phyloP scores from a whole-genome alignment of 1,140 invertebrate genomes.

The Anastrepha ludens region DNA sequence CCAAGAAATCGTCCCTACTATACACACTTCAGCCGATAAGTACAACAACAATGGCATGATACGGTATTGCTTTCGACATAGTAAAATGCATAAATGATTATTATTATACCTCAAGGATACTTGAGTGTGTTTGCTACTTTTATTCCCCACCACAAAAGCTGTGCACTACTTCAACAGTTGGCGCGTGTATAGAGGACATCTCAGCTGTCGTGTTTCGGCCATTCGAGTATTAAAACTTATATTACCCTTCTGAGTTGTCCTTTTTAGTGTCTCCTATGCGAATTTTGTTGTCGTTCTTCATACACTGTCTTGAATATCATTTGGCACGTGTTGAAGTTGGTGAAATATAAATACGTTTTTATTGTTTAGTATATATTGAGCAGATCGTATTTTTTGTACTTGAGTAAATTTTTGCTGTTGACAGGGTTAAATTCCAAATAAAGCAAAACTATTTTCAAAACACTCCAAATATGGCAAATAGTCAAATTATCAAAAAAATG shows the following conservation, averaged over 20 bases:
- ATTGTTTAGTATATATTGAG: conserved; percentile 17
- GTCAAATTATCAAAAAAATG: neutral
- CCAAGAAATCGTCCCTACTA: neutral
- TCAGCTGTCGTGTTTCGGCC: neutral
- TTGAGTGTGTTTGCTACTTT: neutral
- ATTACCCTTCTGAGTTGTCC: neutral
- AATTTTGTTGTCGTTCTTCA: neutral
- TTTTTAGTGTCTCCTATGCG: neutral
- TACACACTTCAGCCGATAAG: neutral
- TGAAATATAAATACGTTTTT: conserved; percentile 20
- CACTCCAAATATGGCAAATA: neutral
- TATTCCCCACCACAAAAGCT: neutral
- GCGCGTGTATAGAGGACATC: neutral
- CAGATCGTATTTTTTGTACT: neutral
- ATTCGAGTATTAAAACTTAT: neutral
- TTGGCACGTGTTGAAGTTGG: neutral
- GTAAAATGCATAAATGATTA: conserved; percentile 39
- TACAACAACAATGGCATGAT: neutral
- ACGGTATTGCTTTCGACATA: conserved; percentile 40
- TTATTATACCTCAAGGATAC: neutral
- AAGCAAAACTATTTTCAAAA: neutral
- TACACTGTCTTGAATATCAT: conserved; percentile 7
- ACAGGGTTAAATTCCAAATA: neutral
- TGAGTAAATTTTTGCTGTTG: conserved; percentile 15
- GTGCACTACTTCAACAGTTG: neutral